Evolutionary conservation across 2,888 invertebrate species (phyloP).

Genomic region (Sympetrum striolatum): DNA sequence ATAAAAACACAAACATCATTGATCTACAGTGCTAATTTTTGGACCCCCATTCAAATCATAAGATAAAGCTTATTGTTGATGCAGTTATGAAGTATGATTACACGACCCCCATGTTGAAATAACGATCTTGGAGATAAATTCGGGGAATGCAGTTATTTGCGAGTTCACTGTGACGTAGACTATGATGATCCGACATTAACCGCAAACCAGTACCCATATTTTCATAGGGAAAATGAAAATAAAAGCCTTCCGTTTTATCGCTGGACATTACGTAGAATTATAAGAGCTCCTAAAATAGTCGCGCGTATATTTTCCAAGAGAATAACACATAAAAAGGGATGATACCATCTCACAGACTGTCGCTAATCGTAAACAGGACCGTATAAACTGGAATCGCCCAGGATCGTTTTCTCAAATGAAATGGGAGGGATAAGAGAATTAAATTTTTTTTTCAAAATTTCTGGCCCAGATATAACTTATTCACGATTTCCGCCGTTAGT

Average conservation of each 20-base stretch:
- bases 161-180: background rate
- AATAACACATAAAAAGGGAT: background rate
- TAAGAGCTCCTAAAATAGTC: background rate
- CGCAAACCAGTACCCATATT: background rate
- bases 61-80: too few relatives aligned
- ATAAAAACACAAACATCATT: too few relatives aligned
- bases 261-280: background rate
- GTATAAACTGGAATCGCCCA: background rate
- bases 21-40: too few relatives aligned
- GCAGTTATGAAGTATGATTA: too few relatives aligned
- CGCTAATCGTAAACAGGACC: background rate
- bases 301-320: background rate
- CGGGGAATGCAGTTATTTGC: background rate
- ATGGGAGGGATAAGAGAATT: background rate
- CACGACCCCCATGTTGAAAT: too few relatives aligned
- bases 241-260: background rate
- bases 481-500: too few relatives aligned
- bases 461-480: too few relatives aligned
- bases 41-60: too few relatives aligned
- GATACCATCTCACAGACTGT: background rate
- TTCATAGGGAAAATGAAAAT: background rate
- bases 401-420: background rate
- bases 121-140: background rate
- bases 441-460: too few relatives aligned
- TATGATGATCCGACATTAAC: background rate